Evolutionary conservation across 2,797 vertebrate species (phyloP), one percentile per base, ranked within the genome.

Genomic region (Myripristis murdjan): DNA sequence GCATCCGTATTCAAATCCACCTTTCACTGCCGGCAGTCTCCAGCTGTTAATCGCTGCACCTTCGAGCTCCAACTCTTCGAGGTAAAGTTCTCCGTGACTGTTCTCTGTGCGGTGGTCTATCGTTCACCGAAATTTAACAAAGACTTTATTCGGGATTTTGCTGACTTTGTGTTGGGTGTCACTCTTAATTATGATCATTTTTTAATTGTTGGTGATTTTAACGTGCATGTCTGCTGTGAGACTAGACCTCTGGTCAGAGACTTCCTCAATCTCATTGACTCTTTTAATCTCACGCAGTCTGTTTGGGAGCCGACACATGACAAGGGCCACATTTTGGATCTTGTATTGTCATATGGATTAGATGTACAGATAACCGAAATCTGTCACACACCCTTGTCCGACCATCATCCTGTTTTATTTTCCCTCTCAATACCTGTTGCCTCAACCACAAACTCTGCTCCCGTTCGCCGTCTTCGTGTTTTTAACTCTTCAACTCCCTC

Each of bases 31-130:
- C 35, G 12, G n/a, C 35, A 48, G 37, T 47, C 58, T n/a, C 43
- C 43, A 24, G 14, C 20, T 23, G 52, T 15, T 14, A 16, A 10
- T 8, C 56, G 10, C n/a, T 14, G 9, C 18, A 57, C 58, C 22
- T 75, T 75, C 41, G 51, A 75, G 24, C 7, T 70, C 31, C 54
- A 76, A 35, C 46, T 70, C 5, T 76, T 70, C n/a, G 9, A 59
- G 24, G 5, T 64, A 6, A 54, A 43, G n/a, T 14, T 41, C 18
- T 22, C 60, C 0, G 1, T 35, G 6, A 16, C 66, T 2, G 22
- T 53, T 1, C 24, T 70, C 2, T 70, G 35, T 37, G 51, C 24
- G 14, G 24, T 58, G 22, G 53, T 70, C 6, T 70, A 69, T 23
- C 35, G 24, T 6, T 59, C 59, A 22, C 66, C n/a, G 20, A 53